Percentiles rank a stretch among this genome's conserved stretches.
Evolutionary conservation across 2,113 vertebrate species (phyloP).

Genomic region (Clinocottus analis): DNA sequence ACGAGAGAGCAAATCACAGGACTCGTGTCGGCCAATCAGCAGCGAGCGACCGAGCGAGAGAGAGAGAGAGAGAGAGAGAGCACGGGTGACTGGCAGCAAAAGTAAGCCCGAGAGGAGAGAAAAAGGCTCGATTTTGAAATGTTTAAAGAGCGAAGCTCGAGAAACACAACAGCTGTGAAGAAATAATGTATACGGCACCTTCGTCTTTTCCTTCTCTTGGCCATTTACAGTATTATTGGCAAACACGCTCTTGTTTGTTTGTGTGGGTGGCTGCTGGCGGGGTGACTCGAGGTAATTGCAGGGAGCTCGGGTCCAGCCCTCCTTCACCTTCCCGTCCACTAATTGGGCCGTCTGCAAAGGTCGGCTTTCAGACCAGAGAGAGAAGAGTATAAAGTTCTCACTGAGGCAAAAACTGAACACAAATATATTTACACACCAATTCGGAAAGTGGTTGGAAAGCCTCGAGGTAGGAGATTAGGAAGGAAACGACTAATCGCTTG

Average conservation of each 20-base stretch:
- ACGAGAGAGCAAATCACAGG: slow-evolving; percentile 16
- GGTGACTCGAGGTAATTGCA: slow-evolving; percentile 65
- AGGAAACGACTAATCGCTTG: slow-evolving; percentile 55
- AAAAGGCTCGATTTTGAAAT: slow-evolving; percentile 34
- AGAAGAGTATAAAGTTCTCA: slow-evolving; percentile 42
- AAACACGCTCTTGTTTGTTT: slow-evolving; percentile 33
- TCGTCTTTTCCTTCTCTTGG: slow-evolving; percentile 18
- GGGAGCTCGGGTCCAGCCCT: slow-evolving; percentile 55
- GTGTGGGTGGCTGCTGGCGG: slow-evolving; percentile 59
- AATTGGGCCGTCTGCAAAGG: slow-evolving; percentile 72
- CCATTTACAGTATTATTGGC: slow-evolving; percentile 45
- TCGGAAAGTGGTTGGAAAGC: slow-evolving; percentile 5
- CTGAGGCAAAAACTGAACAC: neutral
- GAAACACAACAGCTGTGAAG: slow-evolving; percentile 31
- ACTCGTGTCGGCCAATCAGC: slow-evolving; percentile 15
- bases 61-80: no score
- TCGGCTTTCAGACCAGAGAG: slow-evolving; percentile 54
- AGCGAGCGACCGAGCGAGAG: no score
- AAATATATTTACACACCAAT: slow-evolving; percentile 27
- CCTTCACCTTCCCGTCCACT: slow-evolving; percentile 60
- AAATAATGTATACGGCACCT: slow-evolving; percentile 2
- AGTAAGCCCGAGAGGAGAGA: neutral
- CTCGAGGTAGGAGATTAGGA: neutral
- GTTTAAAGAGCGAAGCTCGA: slow-evolving; percentile 42
- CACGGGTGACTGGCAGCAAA: slow-evolving; percentile 11